Evolutionary conservation across 1,140 invertebrate genomes (phyloP).

Genomic region (Platorchestia sp.): DNA sequence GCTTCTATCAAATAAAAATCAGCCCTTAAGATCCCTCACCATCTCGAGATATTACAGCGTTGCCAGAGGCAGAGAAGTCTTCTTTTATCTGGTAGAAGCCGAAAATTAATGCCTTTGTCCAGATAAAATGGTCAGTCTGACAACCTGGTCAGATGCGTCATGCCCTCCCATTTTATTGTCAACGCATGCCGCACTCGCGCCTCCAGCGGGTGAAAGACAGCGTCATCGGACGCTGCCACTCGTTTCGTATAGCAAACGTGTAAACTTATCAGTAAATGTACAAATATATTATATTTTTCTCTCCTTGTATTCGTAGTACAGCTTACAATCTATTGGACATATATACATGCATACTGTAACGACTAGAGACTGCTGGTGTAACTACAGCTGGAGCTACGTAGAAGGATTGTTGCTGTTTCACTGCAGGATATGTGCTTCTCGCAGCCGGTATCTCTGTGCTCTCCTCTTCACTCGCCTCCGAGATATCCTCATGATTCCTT

Average conservation of each 20-base stretch:
- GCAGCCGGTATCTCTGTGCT: not conserved
- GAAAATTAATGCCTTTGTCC: no score
- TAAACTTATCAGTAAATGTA: conserved; percentile 34
- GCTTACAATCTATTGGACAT: conserved; percentile 27
- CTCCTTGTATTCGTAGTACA: not conserved
- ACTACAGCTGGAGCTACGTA: not conserved
- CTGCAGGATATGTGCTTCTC: not conserved
- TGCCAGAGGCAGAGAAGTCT: no score
- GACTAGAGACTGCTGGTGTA: not conserved
- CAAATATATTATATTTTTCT: conserved; percentile 26
- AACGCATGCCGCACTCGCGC: not conserved
- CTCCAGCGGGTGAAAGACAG: not conserved
- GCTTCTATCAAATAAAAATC: no score
- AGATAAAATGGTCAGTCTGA: no score
- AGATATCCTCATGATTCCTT: not conserved
- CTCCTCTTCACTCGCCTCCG: not conserved
- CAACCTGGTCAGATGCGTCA: no score
- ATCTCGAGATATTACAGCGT: no score
- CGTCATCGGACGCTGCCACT: not conserved
- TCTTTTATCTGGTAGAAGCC: no score
- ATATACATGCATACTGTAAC: conserved; percentile 33
- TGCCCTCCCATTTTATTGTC: not conserved
- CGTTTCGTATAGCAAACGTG: conserved; percentile 23
- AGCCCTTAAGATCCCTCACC: no score
- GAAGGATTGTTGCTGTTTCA: not conserved